Conservation (phyloP, 2,797 vertebrate genomes). For the Xenops minutus region DNA sequence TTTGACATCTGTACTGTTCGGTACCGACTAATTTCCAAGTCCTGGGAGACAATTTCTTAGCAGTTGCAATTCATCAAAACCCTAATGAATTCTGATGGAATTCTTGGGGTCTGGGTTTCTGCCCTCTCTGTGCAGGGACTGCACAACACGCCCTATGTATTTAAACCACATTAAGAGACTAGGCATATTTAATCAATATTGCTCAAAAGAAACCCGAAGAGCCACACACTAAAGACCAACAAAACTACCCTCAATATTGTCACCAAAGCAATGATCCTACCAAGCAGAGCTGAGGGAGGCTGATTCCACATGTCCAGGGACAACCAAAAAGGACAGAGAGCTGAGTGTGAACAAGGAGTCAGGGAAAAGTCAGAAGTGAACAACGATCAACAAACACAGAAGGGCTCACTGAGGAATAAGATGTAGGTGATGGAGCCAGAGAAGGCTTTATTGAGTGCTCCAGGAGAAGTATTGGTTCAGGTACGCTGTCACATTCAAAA, state of each 20-base stretch:
- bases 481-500: not conserved
- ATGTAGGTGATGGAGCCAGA: not conserved
- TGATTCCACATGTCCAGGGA: not conserved
- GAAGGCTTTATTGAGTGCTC: not conserved
- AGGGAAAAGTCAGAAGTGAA: not conserved
- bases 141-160: not conserved
- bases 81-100: conserved; percentile 56
- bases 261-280: not conserved
- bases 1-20: not conserved
- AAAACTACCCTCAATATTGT: not conserved
- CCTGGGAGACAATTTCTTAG: conserved; percentile 47
- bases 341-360: fast-evolving
- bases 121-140: not conserved
- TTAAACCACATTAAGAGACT: conserved; percentile 30
- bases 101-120: conserved; percentile 20
- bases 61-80: conserved; percentile 54
- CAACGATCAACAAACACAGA: not conserved
- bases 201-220: not conserved
- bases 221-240: not conserved
- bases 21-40: conserved; percentile 46
- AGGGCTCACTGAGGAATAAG: not conserved
- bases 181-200: conserved; percentile 18
- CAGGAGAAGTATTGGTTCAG: not conserved
- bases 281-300: not conserved
- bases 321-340: not conserved